Evolutionary conservation across 2,113 vertebrate genomes (phyloP).

Genomic region (Colossoma macropomum): DNA sequence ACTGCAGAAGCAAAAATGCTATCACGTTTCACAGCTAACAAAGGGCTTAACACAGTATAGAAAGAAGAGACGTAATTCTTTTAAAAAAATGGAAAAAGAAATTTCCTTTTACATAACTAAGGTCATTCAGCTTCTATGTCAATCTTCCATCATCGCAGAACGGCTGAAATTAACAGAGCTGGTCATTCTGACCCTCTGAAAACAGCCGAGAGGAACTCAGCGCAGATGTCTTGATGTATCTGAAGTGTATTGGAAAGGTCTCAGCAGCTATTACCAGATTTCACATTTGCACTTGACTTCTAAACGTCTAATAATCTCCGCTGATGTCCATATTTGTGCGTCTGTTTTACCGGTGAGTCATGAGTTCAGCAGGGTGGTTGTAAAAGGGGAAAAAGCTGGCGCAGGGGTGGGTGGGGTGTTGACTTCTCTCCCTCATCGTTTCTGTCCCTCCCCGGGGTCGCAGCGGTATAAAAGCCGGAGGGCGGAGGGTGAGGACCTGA

Average conservation of each 20-base stretch:
- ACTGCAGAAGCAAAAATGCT: background rate
- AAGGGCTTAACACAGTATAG: too few species aligned
- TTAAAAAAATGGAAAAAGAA: too few species aligned
- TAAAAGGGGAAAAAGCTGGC: background rate
- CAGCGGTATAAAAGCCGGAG: constrained; percentile 32
- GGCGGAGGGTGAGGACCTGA: background rate
- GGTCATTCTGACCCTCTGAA: too few species aligned
- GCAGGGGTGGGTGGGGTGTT: background rate
- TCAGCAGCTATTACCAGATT: background rate
- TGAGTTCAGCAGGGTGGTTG: background rate
- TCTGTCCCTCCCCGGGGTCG: background rate
- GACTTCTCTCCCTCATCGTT: background rate
- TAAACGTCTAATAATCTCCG: background rate
- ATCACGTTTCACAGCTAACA: background rate
- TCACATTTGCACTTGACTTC: background rate
- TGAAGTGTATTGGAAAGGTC: background rate
- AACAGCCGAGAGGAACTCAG: too few species aligned
- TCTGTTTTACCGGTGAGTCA: background rate
- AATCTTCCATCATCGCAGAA: too few species aligned
- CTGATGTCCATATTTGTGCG: background rate
- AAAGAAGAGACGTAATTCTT: too few species aligned
- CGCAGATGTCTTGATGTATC: background rate
- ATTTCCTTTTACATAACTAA: too few species aligned
- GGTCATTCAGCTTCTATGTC: too few species aligned
- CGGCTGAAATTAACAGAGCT: too few species aligned